Conservation (phyloP, 1,140 invertebrate species). For the Drosophila ogumai region DNA sequence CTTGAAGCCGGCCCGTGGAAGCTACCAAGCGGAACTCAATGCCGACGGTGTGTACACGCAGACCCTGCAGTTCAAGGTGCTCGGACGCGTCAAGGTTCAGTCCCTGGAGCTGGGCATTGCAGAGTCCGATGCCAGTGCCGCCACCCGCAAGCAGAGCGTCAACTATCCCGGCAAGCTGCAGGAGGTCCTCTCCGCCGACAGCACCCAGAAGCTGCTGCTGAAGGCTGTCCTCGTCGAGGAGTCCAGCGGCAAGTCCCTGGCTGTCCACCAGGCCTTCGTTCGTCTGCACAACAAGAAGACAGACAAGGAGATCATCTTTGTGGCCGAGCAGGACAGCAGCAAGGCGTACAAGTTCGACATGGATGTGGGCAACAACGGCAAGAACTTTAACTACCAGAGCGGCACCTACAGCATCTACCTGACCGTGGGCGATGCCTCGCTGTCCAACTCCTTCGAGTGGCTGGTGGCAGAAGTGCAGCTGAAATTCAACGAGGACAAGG, state of each 20-base stretch:
- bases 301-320: slow-evolving; percentile 95
- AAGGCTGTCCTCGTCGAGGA: slow-evolving; percentile 93
- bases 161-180: slow-evolving; percentile 90
- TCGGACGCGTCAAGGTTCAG: slow-evolving; percentile 90
- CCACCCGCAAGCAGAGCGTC: slow-evolving; percentile 91
- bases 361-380: slow-evolving; percentile 92
- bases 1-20: slow-evolving; percentile 91
- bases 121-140: slow-evolving; percentile 94
- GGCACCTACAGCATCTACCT: slow-evolving; percentile 94
- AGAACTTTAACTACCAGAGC: slow-evolving; percentile 91
- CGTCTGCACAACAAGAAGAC: slow-evolving; percentile 89
- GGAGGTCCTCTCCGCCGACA: slow-evolving; percentile 91
- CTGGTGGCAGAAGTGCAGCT: slow-evolving; percentile 91
- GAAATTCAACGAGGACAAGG: slow-evolving; percentile 87
- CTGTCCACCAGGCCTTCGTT: slow-evolving; percentile 97
- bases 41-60: slow-evolving; percentile 89
- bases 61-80: slow-evolving; percentile 89
- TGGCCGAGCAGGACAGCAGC: slow-evolving; percentile 94
- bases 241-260: slow-evolving; percentile 87
- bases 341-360: slow-evolving; percentile 95
- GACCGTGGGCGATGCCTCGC: slow-evolving; percentile 95
- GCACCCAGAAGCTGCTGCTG: slow-evolving; percentile 94
- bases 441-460: slow-evolving; percentile 96
- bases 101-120: slow-evolving; percentile 94
- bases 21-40: slow-evolving; percentile 92